These are phyloP conservation scores for Globodera rostochiensis DNA, from an alignment of 1,140 invertebrate genomes.

Conservation along the genomic window DNA sequence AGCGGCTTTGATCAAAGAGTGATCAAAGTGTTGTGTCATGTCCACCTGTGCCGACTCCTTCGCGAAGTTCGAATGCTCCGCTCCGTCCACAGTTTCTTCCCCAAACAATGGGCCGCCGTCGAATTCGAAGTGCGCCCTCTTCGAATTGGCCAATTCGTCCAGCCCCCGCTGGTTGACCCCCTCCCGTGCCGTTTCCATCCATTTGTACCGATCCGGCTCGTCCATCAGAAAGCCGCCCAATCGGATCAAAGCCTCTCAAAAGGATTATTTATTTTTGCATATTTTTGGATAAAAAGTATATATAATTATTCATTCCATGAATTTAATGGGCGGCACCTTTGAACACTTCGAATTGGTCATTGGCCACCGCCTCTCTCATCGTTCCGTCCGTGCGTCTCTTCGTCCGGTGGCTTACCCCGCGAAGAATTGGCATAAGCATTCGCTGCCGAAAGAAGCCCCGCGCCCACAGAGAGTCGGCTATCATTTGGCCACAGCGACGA, in stretches of 20 bases:
- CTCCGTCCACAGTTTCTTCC: constrained; percentile 1
- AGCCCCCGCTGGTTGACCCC: constrained; percentile 27
- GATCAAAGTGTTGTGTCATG: background rate
- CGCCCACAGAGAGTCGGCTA: constrained; percentile 31
- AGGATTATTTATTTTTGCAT: background rate
- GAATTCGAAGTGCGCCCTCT: constrained; percentile 25
- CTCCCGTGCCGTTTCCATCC: constrained; percentile 33
- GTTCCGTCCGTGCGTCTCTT: constrained; percentile 4
- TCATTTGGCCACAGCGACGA: constrained; percentile 28
- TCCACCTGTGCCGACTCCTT: background rate
- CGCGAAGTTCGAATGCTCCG: background rate
- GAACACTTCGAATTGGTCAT: constrained; percentile 31
- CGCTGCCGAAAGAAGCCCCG: constrained; percentile 22
- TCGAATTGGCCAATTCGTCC: constrained; percentile 29
- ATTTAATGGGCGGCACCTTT: constrained; percentile 5
- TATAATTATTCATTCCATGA: too few species aligned
- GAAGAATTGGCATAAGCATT: constrained; percentile 29
- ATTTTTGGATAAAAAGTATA: too few species aligned
- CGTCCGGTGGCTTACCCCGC: constrained; percentile 25
- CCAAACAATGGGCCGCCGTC: constrained; percentile 26
- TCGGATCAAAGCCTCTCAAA: constrained; percentile 27
- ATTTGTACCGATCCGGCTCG: constrained; percentile 24
- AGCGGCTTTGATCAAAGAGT: too few species aligned
- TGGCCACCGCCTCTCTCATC: constrained; percentile 12
- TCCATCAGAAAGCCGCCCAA: constrained; percentile 31